Evolutionary conservation across 2,797 vertebrate genomes (phyloP).

Genomic region (Peromyscus aztecus): DNA sequence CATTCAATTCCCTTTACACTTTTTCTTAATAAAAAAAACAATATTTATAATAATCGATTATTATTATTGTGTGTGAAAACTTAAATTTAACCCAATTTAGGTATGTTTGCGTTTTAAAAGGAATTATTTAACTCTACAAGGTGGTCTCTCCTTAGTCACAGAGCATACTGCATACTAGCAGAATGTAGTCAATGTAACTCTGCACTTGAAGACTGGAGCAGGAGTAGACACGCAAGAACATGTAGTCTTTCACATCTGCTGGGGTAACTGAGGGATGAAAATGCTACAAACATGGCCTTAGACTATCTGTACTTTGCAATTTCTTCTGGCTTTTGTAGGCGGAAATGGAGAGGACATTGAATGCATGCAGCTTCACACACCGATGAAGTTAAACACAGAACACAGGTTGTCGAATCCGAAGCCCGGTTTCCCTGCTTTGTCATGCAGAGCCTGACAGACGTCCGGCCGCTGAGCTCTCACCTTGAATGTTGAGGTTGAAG

Average conservation of each 20-base stretch:
- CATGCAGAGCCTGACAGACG: conserved; percentile 17
- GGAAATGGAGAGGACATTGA: not conserved
- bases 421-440: not conserved
- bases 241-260: not conserved
- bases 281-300: not conserved
- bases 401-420: not conserved
- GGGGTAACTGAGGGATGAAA: not conserved
- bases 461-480: conserved; percentile 87
- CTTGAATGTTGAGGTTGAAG: conserved; percentile 95
- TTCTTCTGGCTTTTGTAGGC: not conserved
- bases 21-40: not conserved
- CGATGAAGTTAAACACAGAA: conserved; percentile 42
- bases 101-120: not conserved
- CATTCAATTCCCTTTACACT: not conserved
- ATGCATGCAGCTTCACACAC: not conserved
- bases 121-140: conserved; percentile 34
- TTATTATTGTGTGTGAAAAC: not conserved
- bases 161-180: not conserved
- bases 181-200: not conserved
- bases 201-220: not conserved
- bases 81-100: conserved; percentile 14
- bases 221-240: not conserved
- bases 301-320: conserved; percentile 21
- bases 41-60: not conserved
- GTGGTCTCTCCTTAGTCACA: conserved; percentile 12